These are phyloP conservation scores for Cheirogaleus medius DNA, from an alignment of 2,113 vertebrate genomes.

Conservation along the genomic window DNA sequence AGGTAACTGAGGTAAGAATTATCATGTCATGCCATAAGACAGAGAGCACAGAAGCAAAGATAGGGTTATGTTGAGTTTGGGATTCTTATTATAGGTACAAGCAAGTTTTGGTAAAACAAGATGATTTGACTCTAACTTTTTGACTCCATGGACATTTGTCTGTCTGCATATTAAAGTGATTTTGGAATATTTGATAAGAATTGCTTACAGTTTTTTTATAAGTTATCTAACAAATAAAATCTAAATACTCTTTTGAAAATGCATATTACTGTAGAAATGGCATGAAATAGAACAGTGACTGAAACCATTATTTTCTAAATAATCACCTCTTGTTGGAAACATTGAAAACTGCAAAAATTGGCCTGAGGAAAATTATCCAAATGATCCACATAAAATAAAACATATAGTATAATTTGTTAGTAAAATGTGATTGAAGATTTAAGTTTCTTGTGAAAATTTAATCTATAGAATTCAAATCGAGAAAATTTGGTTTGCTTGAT, in stretches of 20 bases:
- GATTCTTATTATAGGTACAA: neutral
- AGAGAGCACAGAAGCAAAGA: neutral
- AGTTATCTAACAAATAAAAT: conserved; percentile 33
- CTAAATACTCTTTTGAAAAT: conserved; percentile 24
- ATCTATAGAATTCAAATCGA: conserved; percentile 20
- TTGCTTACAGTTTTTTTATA: neutral
- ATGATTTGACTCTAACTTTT: neutral
- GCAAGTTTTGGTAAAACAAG: neutral
- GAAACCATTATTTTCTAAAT: conserved; percentile 33
- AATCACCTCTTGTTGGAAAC: neutral
- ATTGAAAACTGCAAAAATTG: conserved; percentile 39
- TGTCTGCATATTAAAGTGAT: neutral
- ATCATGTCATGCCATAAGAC: neutral
- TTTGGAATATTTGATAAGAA: conserved; percentile 29
- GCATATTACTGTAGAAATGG: neutral
- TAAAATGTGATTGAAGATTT: conserved; percentile 17
- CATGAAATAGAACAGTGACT: conserved; percentile 13
- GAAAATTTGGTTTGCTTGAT: neutral
- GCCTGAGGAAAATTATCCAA: conserved; percentile 12
- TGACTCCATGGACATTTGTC: neutral
- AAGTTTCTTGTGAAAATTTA: conserved; percentile 20
- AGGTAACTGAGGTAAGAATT: neutral
- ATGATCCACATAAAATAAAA: conserved; percentile 17
- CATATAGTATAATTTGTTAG: neutral
- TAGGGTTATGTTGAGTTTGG: neutral